These are phyloP conservation scores for Menura novaehollandiae DNA, from an alignment of 2,113 vertebrate species.

Conservation along the genomic window DNA sequence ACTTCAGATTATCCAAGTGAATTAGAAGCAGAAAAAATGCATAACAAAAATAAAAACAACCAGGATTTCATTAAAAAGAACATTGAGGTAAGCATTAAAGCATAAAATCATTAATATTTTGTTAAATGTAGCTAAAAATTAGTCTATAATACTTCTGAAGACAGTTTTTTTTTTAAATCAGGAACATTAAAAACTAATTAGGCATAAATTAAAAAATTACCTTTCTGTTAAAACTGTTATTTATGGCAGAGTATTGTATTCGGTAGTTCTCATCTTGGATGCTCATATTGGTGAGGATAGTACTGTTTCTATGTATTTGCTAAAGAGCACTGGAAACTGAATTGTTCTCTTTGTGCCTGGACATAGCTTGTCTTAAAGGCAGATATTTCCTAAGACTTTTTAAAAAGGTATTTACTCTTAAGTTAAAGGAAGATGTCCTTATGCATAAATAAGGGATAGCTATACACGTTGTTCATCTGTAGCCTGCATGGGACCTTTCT, in stretches of 20 bases:
- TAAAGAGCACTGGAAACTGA: not conserved
- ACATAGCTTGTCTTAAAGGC: not conserved
- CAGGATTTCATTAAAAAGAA: conserved; percentile 89
- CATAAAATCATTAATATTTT: not conserved
- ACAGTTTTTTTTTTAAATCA: not conserved
- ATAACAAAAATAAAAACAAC: conserved; percentile 60
- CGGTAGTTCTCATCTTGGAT: not conserved
- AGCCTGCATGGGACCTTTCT: not conserved
- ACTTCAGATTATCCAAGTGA: conserved; percentile 54
- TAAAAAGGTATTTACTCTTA: not conserved
- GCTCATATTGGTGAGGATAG: not conserved
- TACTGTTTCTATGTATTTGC: not conserved
- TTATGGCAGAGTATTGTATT: not conserved
- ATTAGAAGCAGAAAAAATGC: conserved; percentile 40
- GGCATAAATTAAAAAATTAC: not conserved
- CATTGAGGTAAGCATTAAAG: conserved; percentile 83
- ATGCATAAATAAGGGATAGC: not conserved
- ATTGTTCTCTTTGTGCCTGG: not conserved
- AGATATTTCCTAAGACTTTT: not conserved
- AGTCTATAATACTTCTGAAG: not conserved
- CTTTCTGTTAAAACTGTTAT: not conserved
- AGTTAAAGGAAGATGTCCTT: not conserved
- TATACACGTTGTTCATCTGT: not conserved
- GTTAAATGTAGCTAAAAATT: not conserved
- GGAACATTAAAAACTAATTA: not conserved